phyloP scores from a whole-genome alignment of 2,797 vertebrate genomes.

The Atherinosoma microstoma region DNA sequence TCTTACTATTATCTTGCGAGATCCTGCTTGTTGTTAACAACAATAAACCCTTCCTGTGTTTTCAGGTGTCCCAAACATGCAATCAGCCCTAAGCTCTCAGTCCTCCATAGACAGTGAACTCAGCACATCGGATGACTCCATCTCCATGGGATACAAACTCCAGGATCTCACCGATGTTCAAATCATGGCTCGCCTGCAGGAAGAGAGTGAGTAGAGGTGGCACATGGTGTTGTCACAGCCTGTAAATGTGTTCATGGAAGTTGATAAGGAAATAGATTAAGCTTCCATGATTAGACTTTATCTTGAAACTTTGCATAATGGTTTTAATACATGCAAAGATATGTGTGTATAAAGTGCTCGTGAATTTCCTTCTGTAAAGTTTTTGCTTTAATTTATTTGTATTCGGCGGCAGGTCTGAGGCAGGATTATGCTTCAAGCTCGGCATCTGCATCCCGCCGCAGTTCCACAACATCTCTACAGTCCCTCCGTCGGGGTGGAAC shows the following conservation, averaged over 20 bases:
- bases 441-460: constrained; percentile 89
- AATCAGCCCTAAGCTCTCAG: constrained; percentile 92
- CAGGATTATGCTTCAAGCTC: constrained; percentile 94
- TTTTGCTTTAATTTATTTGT: constrained; percentile 10
- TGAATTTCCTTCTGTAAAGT: neutral
- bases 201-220: constrained; percentile 87
- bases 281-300: neutral
- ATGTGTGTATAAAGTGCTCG: neutral
- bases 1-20: neutral
- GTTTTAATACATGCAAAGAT: neutral
- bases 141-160: constrained; percentile 95
- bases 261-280: neutral
- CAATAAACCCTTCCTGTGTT: constrained; percentile 13
- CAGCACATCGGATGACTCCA: constrained; percentile 94
- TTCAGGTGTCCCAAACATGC: constrained; percentile 83
- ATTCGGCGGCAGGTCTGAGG: constrained; percentile 84
- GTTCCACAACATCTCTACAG: constrained; percentile 91
- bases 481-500: constrained; percentile 89
- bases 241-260: neutral
- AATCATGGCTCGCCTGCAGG: constrained; percentile 95
- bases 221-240: neutral
- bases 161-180: constrained; percentile 95
- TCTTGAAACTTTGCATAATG: neutral
- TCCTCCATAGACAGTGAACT: constrained; percentile 94
- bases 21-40: constrained; percentile 26